These are phyloP conservation scores for Galemys pyrenaicus DNA, from an alignment of 2,113 vertebrate genomes.

Conservation along the genomic window DNA sequence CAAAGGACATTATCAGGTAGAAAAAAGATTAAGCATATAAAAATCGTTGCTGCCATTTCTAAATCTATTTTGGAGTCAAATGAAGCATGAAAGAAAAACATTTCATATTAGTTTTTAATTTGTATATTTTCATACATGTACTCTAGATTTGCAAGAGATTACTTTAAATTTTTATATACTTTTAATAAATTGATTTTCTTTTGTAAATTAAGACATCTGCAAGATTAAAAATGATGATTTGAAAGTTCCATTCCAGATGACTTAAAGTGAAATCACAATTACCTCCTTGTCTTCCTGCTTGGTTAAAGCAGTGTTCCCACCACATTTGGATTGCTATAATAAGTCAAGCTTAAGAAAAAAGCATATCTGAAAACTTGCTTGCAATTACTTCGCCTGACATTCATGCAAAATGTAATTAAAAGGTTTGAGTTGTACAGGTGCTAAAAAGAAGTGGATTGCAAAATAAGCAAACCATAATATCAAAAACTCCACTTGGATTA, in stretches of 20 bases:
- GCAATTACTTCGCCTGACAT: slow-evolving; percentile 65
- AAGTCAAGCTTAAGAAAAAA: slow-evolving; percentile 55
- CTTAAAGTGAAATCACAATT: slow-evolving; percentile 31
- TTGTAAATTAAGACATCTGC: neutral
- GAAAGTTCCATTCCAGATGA: slow-evolving; percentile 16
- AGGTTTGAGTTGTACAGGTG: slow-evolving; percentile 58
- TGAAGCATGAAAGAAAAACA: neutral
- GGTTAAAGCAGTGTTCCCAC: slow-evolving; percentile 1
- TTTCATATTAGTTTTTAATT: slow-evolving; percentile 59
- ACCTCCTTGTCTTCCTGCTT: slow-evolving; percentile 37
- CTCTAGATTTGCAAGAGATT: neutral
- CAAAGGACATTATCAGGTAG: neutral
- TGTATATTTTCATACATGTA: neutral
- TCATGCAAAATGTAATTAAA: slow-evolving; percentile 70
- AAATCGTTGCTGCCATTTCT: slow-evolving; percentile 15
- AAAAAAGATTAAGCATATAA: neutral
- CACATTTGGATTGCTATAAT: neutral
- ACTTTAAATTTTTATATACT: neutral
- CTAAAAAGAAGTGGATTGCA: slow-evolving; percentile 56
- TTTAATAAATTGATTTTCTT: slow-evolving; percentile 30
- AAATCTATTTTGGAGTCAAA: slow-evolving; percentile 58
- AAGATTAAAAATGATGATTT: slow-evolving; percentile 39
- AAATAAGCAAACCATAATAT: slow-evolving; percentile 61
- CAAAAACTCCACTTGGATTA: slow-evolving; percentile 41
- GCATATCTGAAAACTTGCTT: slow-evolving; percentile 6